A percentile compares a stretch with the other conserved stretches of the same genome.
phyloP scores from a whole-genome alignment of 2,113 vertebrate genomes.

The Pollachius pollachius region DNA sequence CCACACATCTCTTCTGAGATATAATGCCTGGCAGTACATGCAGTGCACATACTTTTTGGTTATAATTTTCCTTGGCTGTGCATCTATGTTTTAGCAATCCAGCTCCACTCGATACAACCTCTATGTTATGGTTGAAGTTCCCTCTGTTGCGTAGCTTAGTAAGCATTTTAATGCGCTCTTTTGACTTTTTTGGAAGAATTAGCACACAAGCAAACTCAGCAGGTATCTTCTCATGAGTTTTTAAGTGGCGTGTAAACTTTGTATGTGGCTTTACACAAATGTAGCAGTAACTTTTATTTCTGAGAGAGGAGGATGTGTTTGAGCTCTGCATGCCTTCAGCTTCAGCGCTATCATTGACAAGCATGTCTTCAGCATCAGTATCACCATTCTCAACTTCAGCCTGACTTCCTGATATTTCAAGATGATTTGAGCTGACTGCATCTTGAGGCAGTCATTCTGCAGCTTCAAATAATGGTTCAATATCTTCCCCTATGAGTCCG shows the following conservation, averaged over 20 bases:
- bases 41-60: slow-evolving; percentile 25
- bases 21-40: slow-evolving; percentile 27
- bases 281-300: slow-evolving; percentile 30
- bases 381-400: background rate
- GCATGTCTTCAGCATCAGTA: background rate
- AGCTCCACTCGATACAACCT: background rate
- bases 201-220: slow-evolving; percentile 13
- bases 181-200: slow-evolving; percentile 10
- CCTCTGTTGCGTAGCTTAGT: background rate
- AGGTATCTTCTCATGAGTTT: slow-evolving; percentile 16
- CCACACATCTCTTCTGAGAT: slow-evolving; percentile 27
- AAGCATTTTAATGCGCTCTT: slow-evolving; percentile 1
- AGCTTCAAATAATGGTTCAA: background rate
- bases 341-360: background rate
- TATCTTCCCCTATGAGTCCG: background rate
- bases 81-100: slow-evolving; percentile 3
- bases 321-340: background rate
- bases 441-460: slow-evolving; percentile 2
- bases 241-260: slow-evolving; percentile 16
- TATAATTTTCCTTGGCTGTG: slow-evolving; percentile 10
- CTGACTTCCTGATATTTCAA: background rate
- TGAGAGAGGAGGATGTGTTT: slow-evolving; percentile 11
- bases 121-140: background rate
- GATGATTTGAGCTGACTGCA: background rate
- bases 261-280: slow-evolving; percentile 30